These are phyloP conservation scores for Drosophila orosa DNA, from an alignment of 1,140 invertebrate species.

Conservation along the genomic window DNA sequence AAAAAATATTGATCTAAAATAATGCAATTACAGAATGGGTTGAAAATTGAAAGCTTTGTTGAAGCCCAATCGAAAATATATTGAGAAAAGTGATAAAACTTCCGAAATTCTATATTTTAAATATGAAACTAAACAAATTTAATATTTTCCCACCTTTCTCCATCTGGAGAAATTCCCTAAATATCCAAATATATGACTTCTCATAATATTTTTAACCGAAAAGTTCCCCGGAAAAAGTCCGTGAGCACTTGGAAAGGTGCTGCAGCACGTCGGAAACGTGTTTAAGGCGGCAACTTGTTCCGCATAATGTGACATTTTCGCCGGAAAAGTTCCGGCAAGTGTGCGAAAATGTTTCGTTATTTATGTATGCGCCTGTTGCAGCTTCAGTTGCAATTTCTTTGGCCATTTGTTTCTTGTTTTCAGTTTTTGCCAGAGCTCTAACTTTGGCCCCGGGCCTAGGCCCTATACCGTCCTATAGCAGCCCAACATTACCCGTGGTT, in stretches of 20 bases:
- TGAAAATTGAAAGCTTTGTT: neutral
- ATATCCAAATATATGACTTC: constrained; percentile 24
- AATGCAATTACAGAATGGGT: neutral
- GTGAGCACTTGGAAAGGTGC: constrained; percentile 37
- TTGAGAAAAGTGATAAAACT: too few relatives aligned
- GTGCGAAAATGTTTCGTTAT: constrained; percentile 71
- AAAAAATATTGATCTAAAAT: neutral
- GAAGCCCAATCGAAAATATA: neutral
- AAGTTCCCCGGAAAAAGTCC: constrained; percentile 20
- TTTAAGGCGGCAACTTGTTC: constrained; percentile 58
- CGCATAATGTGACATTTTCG: constrained; percentile 79
- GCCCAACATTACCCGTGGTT: constrained; percentile 24
- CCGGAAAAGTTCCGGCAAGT: constrained; percentile 53
- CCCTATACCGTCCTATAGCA: constrained; percentile 25
- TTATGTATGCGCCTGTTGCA: constrained; percentile 81
- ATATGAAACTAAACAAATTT: too few relatives aligned
- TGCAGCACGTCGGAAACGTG: constrained; percentile 67
- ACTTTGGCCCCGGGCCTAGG: constrained; percentile 52
- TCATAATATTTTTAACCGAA: constrained; percentile 6
- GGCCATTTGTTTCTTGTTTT: constrained; percentile 65
- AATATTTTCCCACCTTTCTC: too few relatives aligned
- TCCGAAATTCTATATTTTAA: too few relatives aligned
- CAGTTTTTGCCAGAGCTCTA: constrained; percentile 37
- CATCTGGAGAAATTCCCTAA: constrained; percentile 10
- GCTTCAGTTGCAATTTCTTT: constrained; percentile 62